Base-by-base conservation (phyloP, 2,888 invertebrate genomes). In the Prosapia bicincta region DNA sequence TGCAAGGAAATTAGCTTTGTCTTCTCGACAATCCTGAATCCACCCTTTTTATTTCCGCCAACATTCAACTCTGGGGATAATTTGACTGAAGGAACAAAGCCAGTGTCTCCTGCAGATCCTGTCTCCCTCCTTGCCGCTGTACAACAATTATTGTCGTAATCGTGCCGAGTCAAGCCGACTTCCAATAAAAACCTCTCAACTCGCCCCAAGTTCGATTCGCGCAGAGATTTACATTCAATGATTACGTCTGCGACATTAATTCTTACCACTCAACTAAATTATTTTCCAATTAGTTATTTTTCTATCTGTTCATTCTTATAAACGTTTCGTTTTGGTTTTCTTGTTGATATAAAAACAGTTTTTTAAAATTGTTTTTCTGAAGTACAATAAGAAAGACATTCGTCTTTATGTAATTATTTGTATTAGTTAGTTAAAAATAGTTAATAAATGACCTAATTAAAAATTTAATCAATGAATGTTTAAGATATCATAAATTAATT, bases 31-130 rank as follows among this genome's bases (percentile, higher is more conserved):
- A 54, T 54, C 54, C 54, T 20, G 54, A 54, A 54, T 54, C 54
- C 54, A 54, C 54, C 54, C 54, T 54, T 54, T 54, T 54, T 54
- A 54, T 54, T 54, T 54, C 54, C 54, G 54, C 54, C 54, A 54
- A 54, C 54, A 54, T 54, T 54, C 54, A 54, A 54, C 54, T 54
- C n/a, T 20, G 54, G 20, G 54, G 54, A 54, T 54, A 54, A 54
- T 54, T 54, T 54, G 54, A 54, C 54, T 54, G 54, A 54, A 54
- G 54, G 54, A 54, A 54, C 54, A 54, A 54, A 54, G 54, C 54
- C 54, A n/a, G 20, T 54, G 54, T 54, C 54, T 54, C 54, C 54
- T 54, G 54, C 54, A 54, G 54, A 54, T 10, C 20, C 20, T 20
- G n/a, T 54, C 54, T 20, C 13, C 54, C 20, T 20, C 13, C n/a